Base-by-base conservation (phyloP, 2,113 vertebrate genomes). In the Ranitomeya imitator region DNA sequence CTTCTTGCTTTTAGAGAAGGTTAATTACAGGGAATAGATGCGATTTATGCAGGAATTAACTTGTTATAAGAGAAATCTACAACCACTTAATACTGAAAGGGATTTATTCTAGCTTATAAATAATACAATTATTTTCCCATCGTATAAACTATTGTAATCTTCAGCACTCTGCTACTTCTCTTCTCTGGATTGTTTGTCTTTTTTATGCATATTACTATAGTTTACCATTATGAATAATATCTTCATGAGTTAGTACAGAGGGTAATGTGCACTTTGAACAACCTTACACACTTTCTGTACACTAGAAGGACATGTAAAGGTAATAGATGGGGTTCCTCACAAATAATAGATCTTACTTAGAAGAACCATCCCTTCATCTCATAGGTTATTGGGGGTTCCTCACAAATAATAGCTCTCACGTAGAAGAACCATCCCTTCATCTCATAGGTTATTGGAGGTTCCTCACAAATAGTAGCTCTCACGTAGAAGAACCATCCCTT, bases 81-180 rank as follows among this genome's bases (percentile, higher is more conserved):
- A 0, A 9, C 7, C 16, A 55, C 16, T 23, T 79, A 31, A 79
- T 18, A 8, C n/a, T 59, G 16, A 57, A 15, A 57, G 7, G n/a
- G 12, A 11, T 8, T 55, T 79, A 79, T 55, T 55, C 0, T 31
- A 23, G 54, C 10, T 80, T 80, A 18, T 1, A 76, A 45, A 52
- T 54, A 52, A 79, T 79, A 81, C 54, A 59, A 60, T 80, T 80
- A 16, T 31, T 21, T 80, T 81, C 26, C 57, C 57, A 79, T 15
- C 6, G 14, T 78, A 21, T 19, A 23, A n/a, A 8, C 7, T 23
- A 12, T n/a, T 79, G 52, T 26, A 57, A 21, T 52, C 19, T 11
- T 12, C 12, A 54, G 15, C 14, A n/a, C 2, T 55, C 2, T 55
- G 8, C 6, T 6, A 74, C 14, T 45, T 71, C 69, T 37, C 1